Evolutionary conservation across 1,140 invertebrate species (phyloP).

Genomic region (Dreissena polymorpha): DNA sequence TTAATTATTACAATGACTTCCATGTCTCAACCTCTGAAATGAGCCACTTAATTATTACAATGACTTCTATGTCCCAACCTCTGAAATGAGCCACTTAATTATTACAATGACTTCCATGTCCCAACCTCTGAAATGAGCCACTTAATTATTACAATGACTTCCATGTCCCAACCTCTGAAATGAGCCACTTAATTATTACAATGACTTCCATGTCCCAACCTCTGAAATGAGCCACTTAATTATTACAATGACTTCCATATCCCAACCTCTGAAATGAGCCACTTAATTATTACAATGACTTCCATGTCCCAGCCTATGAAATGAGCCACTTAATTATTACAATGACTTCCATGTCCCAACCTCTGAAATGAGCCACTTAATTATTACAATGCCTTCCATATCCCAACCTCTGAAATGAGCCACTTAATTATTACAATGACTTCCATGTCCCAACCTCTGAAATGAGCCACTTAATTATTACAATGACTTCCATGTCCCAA

Average conservation of each 20-base stretch:
- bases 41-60: no score
- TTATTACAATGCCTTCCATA: no score
- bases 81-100: slow-evolving; percentile 60
- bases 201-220: slow-evolving; percentile 70
- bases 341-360: no score
- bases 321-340: no score
- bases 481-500: no score
- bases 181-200: no score
- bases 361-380: slow-evolving; percentile 63
- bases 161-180: slow-evolving; percentile 70
- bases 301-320: slow-evolving; percentile 71
- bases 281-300: no score
- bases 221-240: slow-evolving; percentile 60
- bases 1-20: no score
- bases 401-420: slow-evolving; percentile 68
- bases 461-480: slow-evolving; percentile 14
- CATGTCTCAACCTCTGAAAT: slow-evolving; percentile 71
- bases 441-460: slow-evolving; percentile 72
- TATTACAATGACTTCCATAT: no score
- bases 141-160: no score
- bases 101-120: no score
- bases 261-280: slow-evolving; percentile 67
- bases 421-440: no score
- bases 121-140: slow-evolving; percentile 66
- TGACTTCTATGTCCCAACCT: slow-evolving; percentile 70